Conservation (phyloP, 1,140 invertebrate species). For the Medauroidea extradentata region DNA sequence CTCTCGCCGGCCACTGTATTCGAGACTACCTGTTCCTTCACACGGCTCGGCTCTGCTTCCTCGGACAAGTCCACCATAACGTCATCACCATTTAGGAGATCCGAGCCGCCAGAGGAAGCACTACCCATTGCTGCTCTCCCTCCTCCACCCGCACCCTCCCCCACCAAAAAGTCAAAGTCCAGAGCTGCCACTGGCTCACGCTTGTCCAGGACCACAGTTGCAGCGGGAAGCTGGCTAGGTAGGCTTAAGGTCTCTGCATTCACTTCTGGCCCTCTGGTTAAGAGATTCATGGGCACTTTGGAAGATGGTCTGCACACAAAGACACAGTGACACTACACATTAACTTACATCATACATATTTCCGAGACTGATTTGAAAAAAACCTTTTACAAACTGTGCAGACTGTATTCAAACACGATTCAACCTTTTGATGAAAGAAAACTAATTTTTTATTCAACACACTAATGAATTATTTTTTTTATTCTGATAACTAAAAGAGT, state of each 20-base stretch:
- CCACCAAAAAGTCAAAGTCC: slow-evolving; percentile 16
- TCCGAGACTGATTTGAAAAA: too few relatives aligned
- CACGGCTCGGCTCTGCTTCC: not conserved
- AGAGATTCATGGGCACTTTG: slow-evolving; percentile 67
- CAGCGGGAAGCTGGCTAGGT: too few relatives aligned
- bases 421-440: too few relatives aligned
- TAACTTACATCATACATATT: too few relatives aligned
- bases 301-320: slow-evolving; percentile 50
- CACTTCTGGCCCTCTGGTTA: slow-evolving; percentile 41
- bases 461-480: too few relatives aligned
- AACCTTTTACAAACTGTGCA: too few relatives aligned
- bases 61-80: slow-evolving; percentile 52
- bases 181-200: not conserved
- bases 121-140: not conserved
- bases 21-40: not conserved
- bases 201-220: not conserved
- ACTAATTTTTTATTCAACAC: too few relatives aligned
- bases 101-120: not conserved
- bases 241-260: not conserved
- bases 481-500: too few relatives aligned
- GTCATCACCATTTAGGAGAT: slow-evolving; percentile 43
- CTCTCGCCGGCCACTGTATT: not conserved
- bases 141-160: not conserved
- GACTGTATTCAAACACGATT: too few relatives aligned
- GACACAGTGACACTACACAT: not conserved